Conservation (phyloP, 2,113 vertebrate species). For the human region GRCh38 chr9:124661501-124662000, state of each 20-base stretch:
- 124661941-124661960: not conserved
- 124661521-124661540: constrained; percentile 30
- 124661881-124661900: not conserved
- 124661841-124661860: not conserved
- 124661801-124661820: constrained; percentile 37
- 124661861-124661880: not conserved
- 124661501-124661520: not conserved
- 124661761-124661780: not conserved
- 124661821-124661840: not conserved
- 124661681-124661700: constrained; percentile 43
- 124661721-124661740: not conserved
- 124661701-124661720: constrained; percentile 1
- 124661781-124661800: constrained; percentile 41
- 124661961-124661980: not conserved
- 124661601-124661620: constrained; percentile 14
- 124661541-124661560: constrained; percentile 49
- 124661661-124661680: constrained; percentile 35
- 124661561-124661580: constrained; percentile 27
- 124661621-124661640: constrained; percentile 12
- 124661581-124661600: not conserved
- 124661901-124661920: not conserved
- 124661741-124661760: not conserved
- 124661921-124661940: not conserved
- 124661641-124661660: constrained; percentile 35
- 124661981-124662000: constrained; percentile 9